Evolutionary conservation across 2,888 invertebrate genomes (phyloP), one percentile per base, ranked within the genome.

Genomic region (Sphinx pinastri): DNA sequence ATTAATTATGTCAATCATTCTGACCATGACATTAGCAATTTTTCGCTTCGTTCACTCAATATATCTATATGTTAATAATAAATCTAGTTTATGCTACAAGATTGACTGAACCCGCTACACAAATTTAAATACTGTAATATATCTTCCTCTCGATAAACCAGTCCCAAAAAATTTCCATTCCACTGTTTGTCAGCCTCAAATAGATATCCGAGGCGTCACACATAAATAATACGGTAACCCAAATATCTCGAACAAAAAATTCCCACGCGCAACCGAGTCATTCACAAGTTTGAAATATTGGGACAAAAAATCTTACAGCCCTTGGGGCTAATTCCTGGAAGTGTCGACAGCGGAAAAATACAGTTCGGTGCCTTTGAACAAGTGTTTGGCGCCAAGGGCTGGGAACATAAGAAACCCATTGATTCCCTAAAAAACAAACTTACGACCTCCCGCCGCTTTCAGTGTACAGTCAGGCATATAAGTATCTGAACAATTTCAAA

Each of bases 311-410:
- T 73, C 49, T 68, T 69, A 69, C 74, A 76, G 58, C 75, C 77
- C 72, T 66, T 73, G 73, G 54, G 52, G 49, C 71, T 75, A 77
- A 71, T 87, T 87, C 87, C 84, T 69, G 78, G 87, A 87, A 88
- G 75, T 73, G 71, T 68, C 75, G 78, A 79, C 80, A 76, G 78
- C 77, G 81, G 78, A 78, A 80, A 70, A 75, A 80, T 79, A 78
- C 77, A 73, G 72, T 76, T 73, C 73, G 73, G 74, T 71, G 70
- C 71, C 77, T 78, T 79, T 80, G 71, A 63, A 75, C 71, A 76
- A 74, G 68, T 75, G 75, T 79, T 79, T 78, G 80, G 83, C 82
- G 79, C 79, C 79, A 77, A 79, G 71, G 69, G 71, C 68, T 73
- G 72, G 67, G 71, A 72, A 74, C 77, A 77, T 80, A 73, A 80